Conservation (phyloP, 2,888 invertebrate genomes). For the Salticus scenicus region DNA sequence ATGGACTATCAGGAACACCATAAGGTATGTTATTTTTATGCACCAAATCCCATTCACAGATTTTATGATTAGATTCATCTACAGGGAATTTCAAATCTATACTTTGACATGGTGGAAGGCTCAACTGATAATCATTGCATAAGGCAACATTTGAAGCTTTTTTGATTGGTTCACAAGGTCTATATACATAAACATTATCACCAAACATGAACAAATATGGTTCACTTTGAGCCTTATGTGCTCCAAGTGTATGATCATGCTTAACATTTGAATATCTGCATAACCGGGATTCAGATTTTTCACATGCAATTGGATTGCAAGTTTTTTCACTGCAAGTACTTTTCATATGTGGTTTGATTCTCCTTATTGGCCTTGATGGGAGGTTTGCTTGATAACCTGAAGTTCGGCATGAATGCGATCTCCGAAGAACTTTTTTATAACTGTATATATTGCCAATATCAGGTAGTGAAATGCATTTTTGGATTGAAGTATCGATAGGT, state of each 20-base stretch:
- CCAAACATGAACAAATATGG: constrained; percentile 63
- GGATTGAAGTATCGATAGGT: constrained; percentile 26
- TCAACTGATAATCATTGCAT: constrained; percentile 48
- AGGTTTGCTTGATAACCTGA: constrained; percentile 11
- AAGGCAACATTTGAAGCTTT: constrained; percentile 52
- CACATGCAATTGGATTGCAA: background rate
- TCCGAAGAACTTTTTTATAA: constrained; percentile 13
- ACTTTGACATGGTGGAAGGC: constrained; percentile 62
- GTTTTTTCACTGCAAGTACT: background rate
- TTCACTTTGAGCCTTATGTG: constrained; percentile 56
- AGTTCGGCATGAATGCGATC: constrained; percentile 34
- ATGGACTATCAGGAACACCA: constrained; percentile 19
- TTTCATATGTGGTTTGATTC: background rate
- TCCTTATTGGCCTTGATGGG: background rate
- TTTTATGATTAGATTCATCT: constrained; percentile 40
- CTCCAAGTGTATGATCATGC: constrained; percentile 13
- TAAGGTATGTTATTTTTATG: constrained; percentile 19
- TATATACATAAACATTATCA: constrained; percentile 55
- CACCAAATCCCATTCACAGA: constrained; percentile 26
- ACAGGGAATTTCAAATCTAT: constrained; percentile 65
- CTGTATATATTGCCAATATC: constrained; percentile 59
- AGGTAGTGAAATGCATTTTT: constrained; percentile 55
- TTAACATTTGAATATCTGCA: constrained; percentile 18
- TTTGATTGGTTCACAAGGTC: constrained; percentile 62
- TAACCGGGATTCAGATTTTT: constrained; percentile 12